Base-by-base conservation (phyloP, 2,797 vertebrate genomes). In the Picus viridis region DNA sequence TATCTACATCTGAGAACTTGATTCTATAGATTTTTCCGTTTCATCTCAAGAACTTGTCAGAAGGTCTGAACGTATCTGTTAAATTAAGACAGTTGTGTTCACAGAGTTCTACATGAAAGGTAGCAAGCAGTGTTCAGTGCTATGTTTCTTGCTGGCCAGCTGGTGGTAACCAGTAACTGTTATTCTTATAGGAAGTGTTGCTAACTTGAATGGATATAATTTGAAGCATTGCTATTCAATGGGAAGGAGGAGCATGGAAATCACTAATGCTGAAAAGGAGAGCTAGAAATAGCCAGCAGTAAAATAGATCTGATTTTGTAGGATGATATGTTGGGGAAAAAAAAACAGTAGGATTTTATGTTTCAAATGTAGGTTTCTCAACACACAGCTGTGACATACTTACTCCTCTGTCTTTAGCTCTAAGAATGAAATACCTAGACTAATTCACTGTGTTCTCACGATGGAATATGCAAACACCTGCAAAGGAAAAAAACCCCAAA, bases 291-390 rank as follows among this genome's bases (percentile, higher is more conserved):
- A 82, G 34, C 64, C 64, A 70, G 78, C 39, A 53, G 75, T 67
- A 87, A 79, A 85, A 82, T 68, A 84, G 29, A 58, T 47, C 13
- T 91, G 78, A 92, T 82, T 88, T 81, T 86, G 22, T 82, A 84
- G 59, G 45, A 56, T 54, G 43, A 34, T 74, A 34, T 29, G 3
- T 8, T 75, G 29, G 32, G 54, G 8, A 7, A 26, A 49, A 81
- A 75, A 86, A 20, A 77, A 77, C 64, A 43, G 32, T 34, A 69
- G 64, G 74, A 39, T 39, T 39, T 86, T 78, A 30, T 83, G 58
- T 19, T 91, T 90, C 47, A 57, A 16, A 12, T 32, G 23, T 39
- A 83, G 57, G n/a, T 26, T 83, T 86, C 90, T 76, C 32, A 67
- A 73, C 39, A 64, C 34, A 36, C 53, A 69, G 62, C 74, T 78